Percentiles rank a stretch among this genome's conserved stretches.
Evolutionary conservation across 1,140 invertebrate species (phyloP).

Genomic region (Drusus annulatus): DNA sequence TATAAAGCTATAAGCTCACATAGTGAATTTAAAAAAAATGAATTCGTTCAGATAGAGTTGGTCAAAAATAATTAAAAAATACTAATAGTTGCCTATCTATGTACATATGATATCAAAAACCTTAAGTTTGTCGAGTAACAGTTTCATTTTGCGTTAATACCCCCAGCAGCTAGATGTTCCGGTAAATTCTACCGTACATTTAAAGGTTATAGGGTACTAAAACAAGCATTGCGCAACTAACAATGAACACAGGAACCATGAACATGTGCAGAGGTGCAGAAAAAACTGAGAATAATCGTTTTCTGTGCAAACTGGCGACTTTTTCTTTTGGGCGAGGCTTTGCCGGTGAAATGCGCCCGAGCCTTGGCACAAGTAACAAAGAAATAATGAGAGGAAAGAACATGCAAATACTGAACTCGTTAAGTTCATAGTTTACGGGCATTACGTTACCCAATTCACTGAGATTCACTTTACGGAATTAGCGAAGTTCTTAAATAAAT

Average conservation of each 20-base stretch:
- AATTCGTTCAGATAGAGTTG: too few relatives aligned
- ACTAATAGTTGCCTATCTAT: too few relatives aligned
- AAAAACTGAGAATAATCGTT: conserved; percentile 36
- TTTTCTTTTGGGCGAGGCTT: conserved; percentile 30
- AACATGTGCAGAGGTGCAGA: conserved; percentile 38
- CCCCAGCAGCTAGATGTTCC: too few relatives aligned
- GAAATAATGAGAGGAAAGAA: conserved; percentile 18
- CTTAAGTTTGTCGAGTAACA: too few relatives aligned
- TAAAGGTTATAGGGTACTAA: not conserved
- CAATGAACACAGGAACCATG: conserved; percentile 38
- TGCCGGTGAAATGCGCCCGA: conserved; percentile 5
- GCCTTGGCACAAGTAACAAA: conserved; percentile 32
- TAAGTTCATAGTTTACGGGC: not conserved
- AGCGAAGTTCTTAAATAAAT: not conserved
- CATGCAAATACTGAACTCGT: conserved; percentile 10
- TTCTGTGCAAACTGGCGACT: conserved; percentile 29
- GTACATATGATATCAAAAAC: too few relatives aligned
- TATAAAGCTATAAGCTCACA: too few relatives aligned
- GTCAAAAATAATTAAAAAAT: too few relatives aligned
- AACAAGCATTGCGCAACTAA: conserved; percentile 22
- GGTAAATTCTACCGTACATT: not conserved
- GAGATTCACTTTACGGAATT: not conserved
- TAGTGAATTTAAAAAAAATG: too few relatives aligned
- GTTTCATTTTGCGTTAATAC: too few relatives aligned
- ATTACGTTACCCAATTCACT: not conserved